Conservation (phyloP, 37 sponge, comb jelly and placozoan genomes). For the Beroe forskalii region DNA sequence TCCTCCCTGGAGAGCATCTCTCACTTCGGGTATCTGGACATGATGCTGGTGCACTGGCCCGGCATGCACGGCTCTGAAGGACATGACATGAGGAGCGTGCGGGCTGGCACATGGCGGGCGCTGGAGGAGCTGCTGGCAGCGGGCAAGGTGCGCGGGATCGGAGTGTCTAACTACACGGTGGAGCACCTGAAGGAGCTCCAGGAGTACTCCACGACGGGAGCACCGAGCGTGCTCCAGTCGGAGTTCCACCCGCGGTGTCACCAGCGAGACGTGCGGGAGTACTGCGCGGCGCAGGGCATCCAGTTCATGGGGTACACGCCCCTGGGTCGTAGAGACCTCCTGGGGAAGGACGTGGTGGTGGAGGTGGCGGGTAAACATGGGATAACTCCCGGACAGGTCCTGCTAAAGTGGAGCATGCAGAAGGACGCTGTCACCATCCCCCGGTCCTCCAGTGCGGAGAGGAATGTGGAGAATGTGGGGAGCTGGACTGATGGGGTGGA, state of each 20-base stretch:
- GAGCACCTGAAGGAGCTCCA: conserved; percentile 69
- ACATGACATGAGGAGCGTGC: conserved; percentile 67
- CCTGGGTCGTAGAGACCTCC: conserved; percentile 68
- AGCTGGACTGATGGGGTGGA: conserved; percentile 43
- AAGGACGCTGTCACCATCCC: conserved; percentile 68
- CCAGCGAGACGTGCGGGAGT: conserved; percentile 67
- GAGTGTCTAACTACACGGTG: conserved; percentile 76
- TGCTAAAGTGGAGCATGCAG: conserved; percentile 73
- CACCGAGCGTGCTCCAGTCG: conserved; percentile 70
- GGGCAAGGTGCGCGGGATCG: conserved; percentile 70
- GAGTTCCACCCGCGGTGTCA: conserved; percentile 73
- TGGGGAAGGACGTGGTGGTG: conserved; percentile 67
- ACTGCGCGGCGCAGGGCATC: conserved; percentile 66
- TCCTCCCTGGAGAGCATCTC: conserved; percentile 64
- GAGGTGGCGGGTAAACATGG: conserved; percentile 78
- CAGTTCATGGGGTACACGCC: conserved; percentile 76
- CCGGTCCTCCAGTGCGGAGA: conserved; percentile 15
- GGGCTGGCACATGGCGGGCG: conserved; percentile 74
- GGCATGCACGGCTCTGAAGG: conserved; percentile 64
- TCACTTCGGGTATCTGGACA: conserved; percentile 57
- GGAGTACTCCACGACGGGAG: conserved; percentile 66
- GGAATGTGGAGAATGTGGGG: conserved; percentile 27
- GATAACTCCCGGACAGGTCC: conserved; percentile 80
- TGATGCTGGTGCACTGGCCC: conserved; percentile 79
- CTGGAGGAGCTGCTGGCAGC: conserved; percentile 69